Conservation (phyloP, 2,113 vertebrate species). For the Psittacara wagleri region DNA sequence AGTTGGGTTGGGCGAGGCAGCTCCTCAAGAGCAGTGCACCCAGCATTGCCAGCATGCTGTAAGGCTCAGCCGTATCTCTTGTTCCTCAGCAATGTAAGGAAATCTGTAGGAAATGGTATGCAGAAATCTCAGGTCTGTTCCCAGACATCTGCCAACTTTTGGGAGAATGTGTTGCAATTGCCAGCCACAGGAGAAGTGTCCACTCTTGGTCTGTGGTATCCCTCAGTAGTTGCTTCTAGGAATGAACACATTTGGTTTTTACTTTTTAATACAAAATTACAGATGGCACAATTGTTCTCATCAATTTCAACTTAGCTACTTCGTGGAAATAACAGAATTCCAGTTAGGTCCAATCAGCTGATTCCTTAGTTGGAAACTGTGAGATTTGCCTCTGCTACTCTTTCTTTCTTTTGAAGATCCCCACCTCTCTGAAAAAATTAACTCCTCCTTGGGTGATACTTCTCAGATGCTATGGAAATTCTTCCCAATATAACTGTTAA, state of each 20-base stretch:
- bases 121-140: not conserved
- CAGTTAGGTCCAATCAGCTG: not conserved
- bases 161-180: not conserved
- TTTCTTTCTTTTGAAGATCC: not conserved
- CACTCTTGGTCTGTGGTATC: not conserved
- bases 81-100: not conserved
- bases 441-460: not conserved
- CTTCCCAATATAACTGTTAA: not conserved
- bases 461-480: not conserved
- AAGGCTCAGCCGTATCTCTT: not conserved
- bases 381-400: not conserved
- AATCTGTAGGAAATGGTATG: not conserved
- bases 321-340: not conserved
- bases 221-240: not conserved
- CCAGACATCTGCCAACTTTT: not conserved
- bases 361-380: not conserved
- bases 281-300: not conserved
- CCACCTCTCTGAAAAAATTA: not conserved
- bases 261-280: not conserved
- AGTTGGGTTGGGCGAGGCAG: not conserved
- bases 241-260: not conserved
- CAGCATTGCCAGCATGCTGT: fast-evolving
- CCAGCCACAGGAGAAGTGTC: not conserved
- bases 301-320: not conserved
- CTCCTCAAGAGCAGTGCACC: not conserved